A percentile compares a stretch with the other conserved stretches of the same genome.
These are phyloP conservation scores for Nannoperca australis DNA, from an alignment of 2,797 vertebrate species.

Conservation along the genomic window DNA sequence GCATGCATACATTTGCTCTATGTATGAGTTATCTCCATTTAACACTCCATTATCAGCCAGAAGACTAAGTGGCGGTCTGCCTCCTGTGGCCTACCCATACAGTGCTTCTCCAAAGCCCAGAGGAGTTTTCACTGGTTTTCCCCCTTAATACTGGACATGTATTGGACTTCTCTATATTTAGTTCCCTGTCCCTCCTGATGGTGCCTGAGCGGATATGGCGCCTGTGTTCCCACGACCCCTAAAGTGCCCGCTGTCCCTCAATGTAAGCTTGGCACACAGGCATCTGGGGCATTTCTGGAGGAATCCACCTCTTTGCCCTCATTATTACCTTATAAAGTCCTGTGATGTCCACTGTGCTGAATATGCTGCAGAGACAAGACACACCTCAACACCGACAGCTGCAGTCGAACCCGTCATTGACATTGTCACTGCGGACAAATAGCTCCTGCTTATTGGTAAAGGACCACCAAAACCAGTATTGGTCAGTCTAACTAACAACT, in stretches of 20 bases:
- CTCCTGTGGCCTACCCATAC: conserved; percentile 49
- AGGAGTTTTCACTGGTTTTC: conserved; percentile 76
- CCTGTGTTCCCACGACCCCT: conserved; percentile 91
- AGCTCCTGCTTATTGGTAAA: background rate
- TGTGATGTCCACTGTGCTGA: conserved; percentile 37
- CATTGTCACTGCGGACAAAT: conserved; percentile 1
- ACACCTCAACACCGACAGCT: conserved; percentile 40
- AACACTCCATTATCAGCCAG: conserved; percentile 28
- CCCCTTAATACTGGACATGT: conserved; percentile 77
- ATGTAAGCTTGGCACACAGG: conserved; percentile 79
- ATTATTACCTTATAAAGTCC: conserved; percentile 87
- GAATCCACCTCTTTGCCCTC: conserved; percentile 76
- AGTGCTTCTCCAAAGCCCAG: conserved; percentile 66
- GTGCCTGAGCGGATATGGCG: conserved; percentile 85
- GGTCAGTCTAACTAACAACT: conserved; percentile 25
- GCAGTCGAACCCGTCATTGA: conserved; percentile 12
- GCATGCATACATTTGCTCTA: background rate
- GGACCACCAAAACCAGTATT: conserved; percentile 34
- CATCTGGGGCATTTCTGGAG: conserved; percentile 78
- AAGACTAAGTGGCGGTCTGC: conserved; percentile 52
- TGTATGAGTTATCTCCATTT: conserved; percentile 7
- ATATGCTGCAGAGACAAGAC: conserved; percentile 33
- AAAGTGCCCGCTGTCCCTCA: conserved; percentile 76
- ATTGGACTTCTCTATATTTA: conserved; percentile 90
- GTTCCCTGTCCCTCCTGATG: conserved; percentile 85